Conservation (phyloP, 2,888 invertebrate genomes). For the Eustalomyia histrio region DNA sequence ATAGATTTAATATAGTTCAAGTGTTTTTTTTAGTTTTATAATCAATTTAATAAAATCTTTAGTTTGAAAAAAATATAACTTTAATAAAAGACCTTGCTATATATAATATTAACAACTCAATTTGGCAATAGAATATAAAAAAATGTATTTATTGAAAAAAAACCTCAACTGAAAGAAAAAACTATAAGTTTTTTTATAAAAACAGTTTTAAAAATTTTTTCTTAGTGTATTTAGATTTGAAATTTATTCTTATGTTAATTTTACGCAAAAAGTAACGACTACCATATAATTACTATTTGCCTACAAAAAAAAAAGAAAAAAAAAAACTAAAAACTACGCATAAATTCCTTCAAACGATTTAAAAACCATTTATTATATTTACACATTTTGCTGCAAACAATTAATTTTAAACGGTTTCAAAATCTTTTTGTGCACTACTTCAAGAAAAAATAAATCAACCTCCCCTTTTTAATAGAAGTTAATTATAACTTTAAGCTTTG, state of each 20-base stretch:
- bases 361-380: slow-evolving; percentile 49
- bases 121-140: neutral
- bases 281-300: slow-evolving; percentile 30
- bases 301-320: neutral
- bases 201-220: neutral
- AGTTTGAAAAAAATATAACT: neutral
- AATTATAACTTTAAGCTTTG: slow-evolving; percentile 51
- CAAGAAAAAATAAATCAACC: slow-evolving; percentile 18
- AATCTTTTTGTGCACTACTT: slow-evolving; percentile 37
- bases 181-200: neutral
- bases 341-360: slow-evolving; percentile 3
- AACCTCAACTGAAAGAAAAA: too few relatives aligned
- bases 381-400: slow-evolving; percentile 49
- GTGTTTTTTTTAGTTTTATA: neutral
- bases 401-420: slow-evolving; percentile 50
- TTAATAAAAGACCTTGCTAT: neutral
- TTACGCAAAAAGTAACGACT: slow-evolving; percentile 13
- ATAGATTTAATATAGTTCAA: slow-evolving; percentile 3
- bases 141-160: neutral
- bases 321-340: slow-evolving; percentile 24
- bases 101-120: neutral
- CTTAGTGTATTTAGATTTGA: slow-evolving; percentile 13
- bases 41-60: neutral
- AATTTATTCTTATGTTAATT: neutral
- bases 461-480: slow-evolving; percentile 59